Evolutionary conservation across 2,888 invertebrate genomes (phyloP).

Genomic region (Drosophila barbarae): DNA sequence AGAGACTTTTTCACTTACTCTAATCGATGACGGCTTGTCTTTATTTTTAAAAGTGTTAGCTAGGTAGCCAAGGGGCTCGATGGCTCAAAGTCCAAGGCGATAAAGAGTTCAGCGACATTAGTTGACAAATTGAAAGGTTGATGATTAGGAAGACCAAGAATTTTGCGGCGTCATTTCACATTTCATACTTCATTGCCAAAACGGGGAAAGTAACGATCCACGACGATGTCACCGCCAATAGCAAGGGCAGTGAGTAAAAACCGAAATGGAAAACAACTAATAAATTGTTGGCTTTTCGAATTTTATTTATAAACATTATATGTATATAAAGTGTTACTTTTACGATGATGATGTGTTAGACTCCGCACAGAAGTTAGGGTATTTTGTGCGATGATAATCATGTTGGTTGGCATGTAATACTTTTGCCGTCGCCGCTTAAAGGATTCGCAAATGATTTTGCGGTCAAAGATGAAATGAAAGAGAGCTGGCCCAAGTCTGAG

Average conservation of each 20-base stretch:
- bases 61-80: neutral
- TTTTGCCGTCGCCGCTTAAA: conserved; percentile 54
- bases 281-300: neutral
- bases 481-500: neutral
- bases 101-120: conserved; percentile 10
- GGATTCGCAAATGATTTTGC: conserved; percentile 69
- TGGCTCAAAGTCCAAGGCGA: conserved; percentile 4
- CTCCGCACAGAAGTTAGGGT: conserved; percentile 3
- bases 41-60: conserved; percentile 1
- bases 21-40: neutral
- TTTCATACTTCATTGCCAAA: neutral
- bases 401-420: conserved; percentile 60
- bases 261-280: neutral
- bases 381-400: conserved; percentile 45
- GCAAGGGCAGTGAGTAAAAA: neutral
- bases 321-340: too few relatives aligned
- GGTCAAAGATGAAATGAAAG: conserved; percentile 69
- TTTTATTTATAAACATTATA: neutral
- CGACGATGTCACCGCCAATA: conserved; percentile 3
- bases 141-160: neutral
- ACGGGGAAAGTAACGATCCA: neutral
- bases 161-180: neutral
- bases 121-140: neutral
- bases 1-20: neutral
- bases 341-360: neutral